A percentile compares a stretch with the other conserved stretches of the same genome.
These are phyloP conservation scores for Heliconius nattereri DNA, from an alignment of 1,140 invertebrate genomes.

Conservation along the genomic window DNA sequence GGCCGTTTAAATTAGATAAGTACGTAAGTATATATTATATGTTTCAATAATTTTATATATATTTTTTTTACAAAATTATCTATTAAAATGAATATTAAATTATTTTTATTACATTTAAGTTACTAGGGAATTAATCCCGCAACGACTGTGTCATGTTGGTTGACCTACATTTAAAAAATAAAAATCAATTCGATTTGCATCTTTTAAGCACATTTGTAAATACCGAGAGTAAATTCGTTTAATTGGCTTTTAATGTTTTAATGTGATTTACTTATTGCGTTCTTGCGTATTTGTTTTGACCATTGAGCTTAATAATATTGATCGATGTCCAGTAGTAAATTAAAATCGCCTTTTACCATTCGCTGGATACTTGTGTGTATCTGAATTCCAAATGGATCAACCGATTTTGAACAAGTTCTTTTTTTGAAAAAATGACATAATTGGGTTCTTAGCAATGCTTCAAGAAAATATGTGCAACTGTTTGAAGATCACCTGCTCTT, in stretches of 20 bases:
- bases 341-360: background rate
- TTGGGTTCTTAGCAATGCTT: no score
- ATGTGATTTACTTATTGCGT: conserved; percentile 6
- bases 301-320: background rate
- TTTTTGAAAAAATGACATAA: no score
- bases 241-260: conserved; percentile 26
- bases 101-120: background rate
- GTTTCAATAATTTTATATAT: no score
- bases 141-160: no score
- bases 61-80: no score
- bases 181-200: background rate
- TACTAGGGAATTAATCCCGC: no score
- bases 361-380: background rate
- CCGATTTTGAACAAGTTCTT: no score
- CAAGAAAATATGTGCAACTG: no score
- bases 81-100: background rate
- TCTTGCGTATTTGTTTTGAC: background rate
- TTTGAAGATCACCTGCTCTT: no score
- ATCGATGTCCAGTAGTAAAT: background rate
- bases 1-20: no score
- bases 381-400: no score
- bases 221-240: background rate
- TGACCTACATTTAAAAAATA: background rate
- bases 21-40: no score
- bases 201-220: background rate